Conservation (phyloP, 2,888 invertebrate genomes). For the Alentia gelatinosa region DNA sequence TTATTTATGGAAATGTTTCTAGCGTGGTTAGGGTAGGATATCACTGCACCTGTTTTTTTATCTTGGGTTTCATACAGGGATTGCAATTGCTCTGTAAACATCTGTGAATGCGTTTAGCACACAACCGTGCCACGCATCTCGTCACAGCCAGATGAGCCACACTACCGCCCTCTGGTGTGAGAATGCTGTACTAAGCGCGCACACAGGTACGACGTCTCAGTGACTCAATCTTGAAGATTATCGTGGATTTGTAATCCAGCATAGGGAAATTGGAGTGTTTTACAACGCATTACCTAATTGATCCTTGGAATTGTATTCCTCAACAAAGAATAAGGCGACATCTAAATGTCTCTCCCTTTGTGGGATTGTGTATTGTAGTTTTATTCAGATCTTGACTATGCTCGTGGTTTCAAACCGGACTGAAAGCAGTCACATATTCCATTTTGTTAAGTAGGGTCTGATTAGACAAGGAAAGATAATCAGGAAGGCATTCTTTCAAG, state of each 20-base stretch:
- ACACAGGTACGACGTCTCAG: background rate
- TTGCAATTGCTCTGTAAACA: background rate
- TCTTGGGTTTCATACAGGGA: background rate
- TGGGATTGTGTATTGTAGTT: too few relatives aligned
- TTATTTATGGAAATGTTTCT: background rate
- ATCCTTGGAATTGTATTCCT: too few relatives aligned
- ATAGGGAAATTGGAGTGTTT: too few relatives aligned
- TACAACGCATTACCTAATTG: too few relatives aligned
- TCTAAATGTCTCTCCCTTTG: too few relatives aligned
- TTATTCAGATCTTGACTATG: too few relatives aligned
- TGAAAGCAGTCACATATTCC: too few relatives aligned
- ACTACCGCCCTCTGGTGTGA: background rate
- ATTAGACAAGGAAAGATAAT: too few relatives aligned
- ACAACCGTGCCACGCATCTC: background rate
- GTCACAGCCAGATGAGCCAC: background rate
- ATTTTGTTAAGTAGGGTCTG: too few relatives aligned
- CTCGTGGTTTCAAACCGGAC: too few relatives aligned
- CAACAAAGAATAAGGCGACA: too few relatives aligned
- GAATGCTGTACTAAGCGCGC: background rate
- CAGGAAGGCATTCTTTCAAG: too few relatives aligned
- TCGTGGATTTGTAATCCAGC: background rate
- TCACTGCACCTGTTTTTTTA: constrained; percentile 8
- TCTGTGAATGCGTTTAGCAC: background rate
- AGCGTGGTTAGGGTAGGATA: background rate
- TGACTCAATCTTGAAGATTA: background rate